Percentiles rank a stretch among this genome's conserved stretches.
Conservation (phyloP, 1,140 invertebrate species). For the Eulimnadia texana region DNA sequence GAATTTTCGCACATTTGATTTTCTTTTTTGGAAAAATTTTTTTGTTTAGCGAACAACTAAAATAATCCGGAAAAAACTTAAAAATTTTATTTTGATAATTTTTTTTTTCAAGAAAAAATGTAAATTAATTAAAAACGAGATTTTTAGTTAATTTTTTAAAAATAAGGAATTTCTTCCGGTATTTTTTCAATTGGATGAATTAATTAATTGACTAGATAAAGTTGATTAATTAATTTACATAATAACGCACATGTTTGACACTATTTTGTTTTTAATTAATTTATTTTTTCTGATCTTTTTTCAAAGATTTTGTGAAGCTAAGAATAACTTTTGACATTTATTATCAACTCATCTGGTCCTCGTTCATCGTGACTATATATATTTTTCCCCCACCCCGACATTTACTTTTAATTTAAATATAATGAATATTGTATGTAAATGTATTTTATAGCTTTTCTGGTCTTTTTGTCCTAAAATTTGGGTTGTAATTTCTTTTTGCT, state of each 20-base stretch:
- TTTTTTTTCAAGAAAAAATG: no score
- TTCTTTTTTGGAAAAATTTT: no score
- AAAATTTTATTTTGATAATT: neutral
- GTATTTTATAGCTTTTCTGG: neutral
- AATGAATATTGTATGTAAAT: neutral
- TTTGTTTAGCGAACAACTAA: neutral
- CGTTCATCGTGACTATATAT: neutral
- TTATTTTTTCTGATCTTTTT: no score
- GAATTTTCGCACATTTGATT: no score
- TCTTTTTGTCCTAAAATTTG: no score
- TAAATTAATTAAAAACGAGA: no score
- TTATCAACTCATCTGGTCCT: constrained; percentile 1
- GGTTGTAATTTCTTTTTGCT: no score
- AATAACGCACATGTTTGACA: neutral
- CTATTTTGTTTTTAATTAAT: neutral
- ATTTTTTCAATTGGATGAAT: neutral
- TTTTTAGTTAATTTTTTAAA: neutral
- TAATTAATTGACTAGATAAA: neutral
- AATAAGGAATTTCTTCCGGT: neutral
- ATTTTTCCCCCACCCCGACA: neutral
- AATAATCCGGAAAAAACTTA: neutral
- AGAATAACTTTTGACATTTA: neutral
- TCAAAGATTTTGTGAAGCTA: neutral
- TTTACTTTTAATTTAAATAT: neutral
- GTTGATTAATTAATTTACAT: neutral